Base-by-base conservation (phyloP, 2,113 vertebrate genomes). In the Halcyon senegalensis region DNA sequence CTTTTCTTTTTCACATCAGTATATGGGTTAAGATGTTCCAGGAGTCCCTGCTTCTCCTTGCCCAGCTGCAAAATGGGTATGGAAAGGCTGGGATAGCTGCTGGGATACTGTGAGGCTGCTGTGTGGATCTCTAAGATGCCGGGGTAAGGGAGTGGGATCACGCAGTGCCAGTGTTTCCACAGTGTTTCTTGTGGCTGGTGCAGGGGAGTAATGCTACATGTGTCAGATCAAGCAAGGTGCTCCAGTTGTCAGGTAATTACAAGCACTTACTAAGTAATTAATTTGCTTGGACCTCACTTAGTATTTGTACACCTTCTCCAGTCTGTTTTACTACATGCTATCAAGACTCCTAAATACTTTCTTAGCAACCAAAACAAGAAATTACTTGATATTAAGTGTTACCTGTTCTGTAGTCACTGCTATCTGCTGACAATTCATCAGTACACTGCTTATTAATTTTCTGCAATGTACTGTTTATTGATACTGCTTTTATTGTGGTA, bases 401-500 rank as follows among this genome's bases (percentile, higher is more conserved):
- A 31, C 84, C 59, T 75, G 35, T 89, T 86, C 87, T 28, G 46
- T 21, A 93, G 75, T 87, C 86, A 31, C 90, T 75, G 39, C 59
- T 37, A 39, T 67, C 79, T 87, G 67, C 82, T 92, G 91, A 41
- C 75, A 43, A 60, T 66, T 92, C 77, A 44, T 85, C 66, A 44
- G 55, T 13, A 11, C 37, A 39, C 82, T 77, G 85, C 92, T 94
- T 96, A 93, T 76, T 94, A 95, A 96, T 93, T 92, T 96, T 78
- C 81, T 77, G 87, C 74, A 64, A 53, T 11, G 31, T 58, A 66
- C 69, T 73, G 44, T 96, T 96, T 87, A 92, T 92, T 93, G 95
- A 84, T 94, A 90, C 53, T 93, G 92, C 80, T 96, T 97, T 95
- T 80, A 78, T 88, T 92, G 88, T 68, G 88, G 66, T 62, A 84